Base-by-base conservation (phyloP, 1,140 invertebrate species). In the Phortica variegata region DNA sequence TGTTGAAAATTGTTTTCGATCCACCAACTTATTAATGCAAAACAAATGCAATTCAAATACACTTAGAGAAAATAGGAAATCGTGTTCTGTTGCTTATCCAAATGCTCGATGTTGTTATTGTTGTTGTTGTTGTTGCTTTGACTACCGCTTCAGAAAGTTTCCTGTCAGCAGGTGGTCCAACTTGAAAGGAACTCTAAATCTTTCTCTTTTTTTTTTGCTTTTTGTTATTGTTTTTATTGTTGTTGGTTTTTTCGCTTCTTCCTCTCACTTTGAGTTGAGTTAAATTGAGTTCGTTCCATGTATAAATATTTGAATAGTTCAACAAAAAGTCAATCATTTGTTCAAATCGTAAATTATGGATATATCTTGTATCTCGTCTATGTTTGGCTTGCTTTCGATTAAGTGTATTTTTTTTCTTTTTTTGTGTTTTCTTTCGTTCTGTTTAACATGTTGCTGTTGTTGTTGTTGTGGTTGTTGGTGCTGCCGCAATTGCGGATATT, bases 121-220 rank as follows among this genome's bases (percentile, higher is more conserved):
- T n/a, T n/a, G n/a, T n/a, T n/a, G n/a, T n/a, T n/a, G n/a, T n/a
- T n/a, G n/a, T n/a, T n/a, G n/a, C n/a, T n/a, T n/a, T n/a, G n/a
- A n/a, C n/a, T n/a, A n/a, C 36, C 39, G 38, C 23, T 36, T 20
- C 44, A 44, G 49, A 42, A 29, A 44, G 63, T 54, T 68, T 68
- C 63, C 63, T 68, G 60, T 37, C 63, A 63, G 63, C 63, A 68
- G 63, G 63, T 68, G 63, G 63, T 58, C 62, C 36, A 21, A 21
- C 42, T 46, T 26, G 18, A 54, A 44, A 54, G 63, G 50, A 66
- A 66, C 62, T 66, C 47, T 57, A 66, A 61, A 58, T 66, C 56
- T 66, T 53, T 16, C 36, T 8, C 3, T 37, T 34, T 37, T n/a
- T 39, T 9, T n/a, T 34, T 34, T 34, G 26, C 26, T 7, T 7